phyloP scores from a whole-genome alignment of 2,113 vertebrate species.

The Pipa parva region DNA sequence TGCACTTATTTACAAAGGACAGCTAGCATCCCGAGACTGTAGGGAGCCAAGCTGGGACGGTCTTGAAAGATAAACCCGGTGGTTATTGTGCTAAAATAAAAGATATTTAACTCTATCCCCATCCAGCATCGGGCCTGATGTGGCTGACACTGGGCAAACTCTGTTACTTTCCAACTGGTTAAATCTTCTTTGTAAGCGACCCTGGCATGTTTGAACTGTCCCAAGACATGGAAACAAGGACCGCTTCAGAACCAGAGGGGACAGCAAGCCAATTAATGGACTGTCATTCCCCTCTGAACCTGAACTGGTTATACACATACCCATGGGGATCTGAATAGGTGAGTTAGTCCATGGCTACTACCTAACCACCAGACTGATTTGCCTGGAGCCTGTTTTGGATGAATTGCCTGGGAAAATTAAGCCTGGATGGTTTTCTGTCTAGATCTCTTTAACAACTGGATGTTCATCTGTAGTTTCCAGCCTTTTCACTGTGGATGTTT shows the following conservation, averaged over 20 bases:
- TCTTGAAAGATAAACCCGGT: background rate
- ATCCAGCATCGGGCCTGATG: background rate
- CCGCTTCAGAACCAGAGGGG: background rate
- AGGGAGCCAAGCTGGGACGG: background rate
- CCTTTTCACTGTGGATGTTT: too few species aligned
- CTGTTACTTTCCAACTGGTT: background rate
- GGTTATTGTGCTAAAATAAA: background rate
- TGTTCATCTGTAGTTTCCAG: too few species aligned
- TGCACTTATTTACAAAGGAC: fast-evolving
- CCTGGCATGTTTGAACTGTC: background rate
- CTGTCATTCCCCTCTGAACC: background rate
- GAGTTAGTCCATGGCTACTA: background rate
- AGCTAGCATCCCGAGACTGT: background rate
- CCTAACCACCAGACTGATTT: background rate
- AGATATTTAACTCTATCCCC: background rate
- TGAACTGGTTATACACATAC: slow-evolving; percentile 1
- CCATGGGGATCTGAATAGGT: background rate
- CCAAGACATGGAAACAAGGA: background rate
- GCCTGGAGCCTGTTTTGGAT: too few species aligned
- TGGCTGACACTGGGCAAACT: background rate
- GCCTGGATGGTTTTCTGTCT: too few species aligned
- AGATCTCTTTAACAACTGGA: too few species aligned
- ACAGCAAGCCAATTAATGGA: background rate
- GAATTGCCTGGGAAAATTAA: too few species aligned
- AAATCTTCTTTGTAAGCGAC: background rate